Evolutionary conservation across 1,140 invertebrate species (phyloP).

Genomic region (Drosophila bifasciata): DNA sequence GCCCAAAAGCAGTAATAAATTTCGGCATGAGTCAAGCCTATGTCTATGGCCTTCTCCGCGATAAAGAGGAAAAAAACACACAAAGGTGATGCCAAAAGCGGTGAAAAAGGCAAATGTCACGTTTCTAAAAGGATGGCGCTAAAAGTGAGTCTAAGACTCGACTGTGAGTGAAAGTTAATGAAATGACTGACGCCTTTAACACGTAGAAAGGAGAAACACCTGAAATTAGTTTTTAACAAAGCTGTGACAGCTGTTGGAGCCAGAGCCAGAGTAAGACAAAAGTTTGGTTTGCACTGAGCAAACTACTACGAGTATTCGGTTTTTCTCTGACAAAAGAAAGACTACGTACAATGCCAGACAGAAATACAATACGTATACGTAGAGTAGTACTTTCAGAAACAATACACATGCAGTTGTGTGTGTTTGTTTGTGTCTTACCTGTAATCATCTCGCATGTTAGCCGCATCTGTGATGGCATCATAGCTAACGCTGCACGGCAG

Average conservation of each 20-base stretch:
- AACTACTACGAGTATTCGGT: no score
- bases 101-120: constrained; percentile 47
- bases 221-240: constrained; percentile 74
- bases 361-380: constrained; percentile 36
- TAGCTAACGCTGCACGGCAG: constrained; percentile 87
- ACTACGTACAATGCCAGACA: constrained; percentile 13
- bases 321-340: constrained; percentile 19
- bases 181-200: constrained; percentile 64
- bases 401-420: not conserved
- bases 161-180: constrained; percentile 62
- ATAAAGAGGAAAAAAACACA: no score
- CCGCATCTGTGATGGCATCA: constrained; percentile 83
- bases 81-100: no score
- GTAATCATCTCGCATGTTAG: constrained; percentile 84
- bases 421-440: no score
- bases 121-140: constrained; percentile 41
- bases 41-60: not conserved
- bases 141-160: constrained; percentile 19
- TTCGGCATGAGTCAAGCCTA: constrained; percentile 57
- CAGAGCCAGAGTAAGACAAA: no score
- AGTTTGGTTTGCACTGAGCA: constrained; percentile 8
- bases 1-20: constrained; percentile 38
- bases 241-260: constrained; percentile 28
- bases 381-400: not conserved
- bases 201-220: constrained; percentile 14